Conservation (phyloP, 2,797 vertebrate genomes). For the Chaenodraco wilsoni region DNA sequence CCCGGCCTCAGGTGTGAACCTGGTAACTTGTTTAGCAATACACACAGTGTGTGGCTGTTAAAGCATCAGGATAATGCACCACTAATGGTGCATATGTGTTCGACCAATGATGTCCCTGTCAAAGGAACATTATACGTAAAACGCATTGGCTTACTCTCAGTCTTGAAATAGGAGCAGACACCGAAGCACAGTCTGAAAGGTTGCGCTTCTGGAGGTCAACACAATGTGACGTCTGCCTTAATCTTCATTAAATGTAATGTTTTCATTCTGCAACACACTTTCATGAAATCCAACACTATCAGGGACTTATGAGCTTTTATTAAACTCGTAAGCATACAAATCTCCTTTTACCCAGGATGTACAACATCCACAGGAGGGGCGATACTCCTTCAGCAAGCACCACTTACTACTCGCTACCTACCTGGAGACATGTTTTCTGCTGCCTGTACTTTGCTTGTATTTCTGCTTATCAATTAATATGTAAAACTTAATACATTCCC, state of each 20-base stretch:
- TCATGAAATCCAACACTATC: slow-evolving; percentile 3
- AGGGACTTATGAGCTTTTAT: neutral
- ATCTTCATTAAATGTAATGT: slow-evolving; percentile 6
- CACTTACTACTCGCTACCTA: neutral
- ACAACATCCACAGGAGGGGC: neutral
- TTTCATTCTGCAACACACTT: neutral
- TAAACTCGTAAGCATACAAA: neutral
- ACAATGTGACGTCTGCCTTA: slow-evolving; percentile 4
- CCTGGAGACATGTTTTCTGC: slow-evolving; percentile 7
- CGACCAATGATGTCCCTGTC: slow-evolving; percentile 50
- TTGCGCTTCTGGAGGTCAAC: slow-evolving; percentile 38
- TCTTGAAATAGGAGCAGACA: slow-evolving; percentile 45
- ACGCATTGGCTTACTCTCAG: slow-evolving; percentile 20
- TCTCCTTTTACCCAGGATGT: neutral
- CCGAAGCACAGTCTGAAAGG: slow-evolving; percentile 18
- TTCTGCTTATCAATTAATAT: slow-evolving; percentile 29
- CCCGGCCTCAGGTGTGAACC: slow-evolving; percentile 62
- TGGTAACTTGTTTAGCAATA: slow-evolving; percentile 69
- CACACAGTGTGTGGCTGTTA: slow-evolving; percentile 51
- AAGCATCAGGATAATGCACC: slow-evolving; percentile 66
- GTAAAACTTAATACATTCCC: slow-evolving; percentile 38
- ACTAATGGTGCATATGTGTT: slow-evolving; percentile 67
- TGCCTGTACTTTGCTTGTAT: neutral
- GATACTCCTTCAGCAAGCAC: neutral
- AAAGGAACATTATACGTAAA: slow-evolving; percentile 44